phyloP scores from a whole-genome alignment of 2,797 vertebrate genomes.

The Chelmon rostratus region DNA sequence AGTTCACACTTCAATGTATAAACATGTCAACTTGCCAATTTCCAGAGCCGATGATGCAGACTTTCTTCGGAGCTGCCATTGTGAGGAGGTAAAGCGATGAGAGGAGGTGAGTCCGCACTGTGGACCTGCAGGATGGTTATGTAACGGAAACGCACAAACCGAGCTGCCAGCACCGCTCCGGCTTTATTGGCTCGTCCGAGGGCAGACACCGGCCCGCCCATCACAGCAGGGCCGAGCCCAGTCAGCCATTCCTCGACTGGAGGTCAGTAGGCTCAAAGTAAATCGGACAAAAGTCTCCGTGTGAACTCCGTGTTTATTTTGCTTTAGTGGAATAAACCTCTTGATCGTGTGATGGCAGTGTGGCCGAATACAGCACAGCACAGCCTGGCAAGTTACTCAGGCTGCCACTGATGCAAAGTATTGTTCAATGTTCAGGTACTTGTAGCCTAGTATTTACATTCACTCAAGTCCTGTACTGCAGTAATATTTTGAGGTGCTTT shows the following conservation, averaged over 20 bases:
- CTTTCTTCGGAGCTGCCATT: conserved; percentile 87
- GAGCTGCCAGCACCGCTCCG: background rate
- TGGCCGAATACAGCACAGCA: background rate
- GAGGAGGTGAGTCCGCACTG: conserved; percentile 9
- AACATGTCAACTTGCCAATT: conserved; percentile 88
- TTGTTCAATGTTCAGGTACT: no score
- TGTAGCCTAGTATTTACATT: background rate
- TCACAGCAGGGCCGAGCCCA: background rate
- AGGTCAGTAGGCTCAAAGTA: conserved; percentile 58
- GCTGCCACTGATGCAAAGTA: background rate
- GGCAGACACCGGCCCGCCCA: conserved; percentile 66
- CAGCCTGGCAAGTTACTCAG: background rate
- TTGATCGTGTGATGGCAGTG: background rate
- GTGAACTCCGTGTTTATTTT: background rate
- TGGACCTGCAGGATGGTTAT: conserved; percentile 59
- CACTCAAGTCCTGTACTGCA: background rate
- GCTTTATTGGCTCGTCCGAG: conserved; percentile 68
- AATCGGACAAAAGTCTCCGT: conserved; percentile 47
- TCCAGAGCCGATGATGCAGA: conserved; percentile 96
- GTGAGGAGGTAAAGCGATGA: conserved; percentile 27
- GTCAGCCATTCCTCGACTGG: conserved; percentile 17
- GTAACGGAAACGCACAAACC: conserved; percentile 47
- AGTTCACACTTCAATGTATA: background rate
- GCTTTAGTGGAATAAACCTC: background rate
- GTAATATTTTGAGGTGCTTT: background rate